Conservation (phyloP, 2,888 invertebrate species). For the Camptogramma bilineatum region DNA sequence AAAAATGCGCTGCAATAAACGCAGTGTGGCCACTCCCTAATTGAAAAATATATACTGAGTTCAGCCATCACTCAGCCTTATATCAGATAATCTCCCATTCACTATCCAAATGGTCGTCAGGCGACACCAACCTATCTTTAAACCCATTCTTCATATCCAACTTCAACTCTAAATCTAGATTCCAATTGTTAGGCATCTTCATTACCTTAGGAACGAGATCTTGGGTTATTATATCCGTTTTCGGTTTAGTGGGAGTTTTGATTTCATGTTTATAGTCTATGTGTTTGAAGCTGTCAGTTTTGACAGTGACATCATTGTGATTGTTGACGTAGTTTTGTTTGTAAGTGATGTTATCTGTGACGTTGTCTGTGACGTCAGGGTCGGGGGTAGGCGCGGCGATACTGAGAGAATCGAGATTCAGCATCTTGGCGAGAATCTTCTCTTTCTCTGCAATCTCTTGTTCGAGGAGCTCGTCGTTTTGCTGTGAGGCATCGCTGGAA, state of each 20-base stretch:
- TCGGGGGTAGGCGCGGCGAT: constrained; percentile 50
- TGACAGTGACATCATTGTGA: neutral
- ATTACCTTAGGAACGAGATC: constrained; percentile 80
- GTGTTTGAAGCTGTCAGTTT: constrained; percentile 20
- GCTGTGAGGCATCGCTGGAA: constrained; percentile 81
- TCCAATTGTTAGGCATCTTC: constrained; percentile 86
- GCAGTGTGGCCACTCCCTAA: too few species aligned
- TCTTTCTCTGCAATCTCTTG: constrained; percentile 91
- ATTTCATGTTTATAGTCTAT: constrained; percentile 22
- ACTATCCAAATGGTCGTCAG: constrained; percentile 73
- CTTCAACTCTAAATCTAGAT: constrained; percentile 79
- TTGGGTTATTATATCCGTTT: constrained; percentile 27
- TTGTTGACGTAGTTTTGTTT: neutral
- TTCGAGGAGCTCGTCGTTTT: constrained; percentile 87
- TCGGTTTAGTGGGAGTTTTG: constrained; percentile 3
- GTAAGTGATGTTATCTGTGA: neutral
- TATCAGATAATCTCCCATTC: constrained; percentile 81
- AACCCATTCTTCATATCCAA: constrained; percentile 67
- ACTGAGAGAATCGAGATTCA: constrained; percentile 86
- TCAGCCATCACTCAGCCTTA: constrained; percentile 14
- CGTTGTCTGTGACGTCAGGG: constrained; percentile 14
- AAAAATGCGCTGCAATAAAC: too few species aligned
- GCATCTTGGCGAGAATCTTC: constrained; percentile 88
- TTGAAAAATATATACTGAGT: neutral
- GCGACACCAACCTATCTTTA: constrained; percentile 63